Base-by-base conservation (phyloP, 2,888 invertebrate species). In the Calameuta pallipes region DNA sequence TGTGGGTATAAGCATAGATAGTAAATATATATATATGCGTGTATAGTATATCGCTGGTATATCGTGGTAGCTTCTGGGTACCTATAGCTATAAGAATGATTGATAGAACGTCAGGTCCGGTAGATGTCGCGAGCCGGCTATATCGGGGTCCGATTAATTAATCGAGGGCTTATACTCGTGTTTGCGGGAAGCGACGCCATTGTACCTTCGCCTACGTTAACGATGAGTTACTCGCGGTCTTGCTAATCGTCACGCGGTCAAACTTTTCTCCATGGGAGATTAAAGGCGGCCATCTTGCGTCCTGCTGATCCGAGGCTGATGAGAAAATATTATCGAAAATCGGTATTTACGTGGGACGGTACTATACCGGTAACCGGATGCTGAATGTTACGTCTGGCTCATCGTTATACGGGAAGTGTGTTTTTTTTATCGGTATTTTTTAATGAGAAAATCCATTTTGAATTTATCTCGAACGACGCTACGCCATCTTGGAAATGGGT, bases 381-480 rank as follows among this genome's bases (percentile, higher is more conserved):
- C 9, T 56, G 56, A 2, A 23, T 9, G 9, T 23, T 9, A 23
- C 56, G 6, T 23, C 23, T 56, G 56, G 23, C 23, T 23, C 15
- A 23, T 56, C 6, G 56, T 2, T 56, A 23, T 23, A 23, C 23
- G 56, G 9, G 56, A 23, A 9, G 23, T 56, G 23, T 2, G 1
- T 4, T 0, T 15, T 83, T 83, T 85, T 86, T 85, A 87, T 88
- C 85, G 87, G 85, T 86, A 86, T 87, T 87, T 87, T 87, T 87
- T 85, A 88, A 87, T 88, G 87, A 88, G 87, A 84, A 83, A 85
- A 80, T 83, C 83, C 23, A 56, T 23, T 23, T 23, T 56, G 56
- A 56, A 23, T 56, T 56, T 56, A 23, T 9, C 23, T 56, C 15
- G 6, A 9, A 56, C 9, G 15, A 23, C 56, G 23, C 23, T 15